Conservation (phyloP, 2,113 vertebrate genomes). For the Gobius niger region DNA sequence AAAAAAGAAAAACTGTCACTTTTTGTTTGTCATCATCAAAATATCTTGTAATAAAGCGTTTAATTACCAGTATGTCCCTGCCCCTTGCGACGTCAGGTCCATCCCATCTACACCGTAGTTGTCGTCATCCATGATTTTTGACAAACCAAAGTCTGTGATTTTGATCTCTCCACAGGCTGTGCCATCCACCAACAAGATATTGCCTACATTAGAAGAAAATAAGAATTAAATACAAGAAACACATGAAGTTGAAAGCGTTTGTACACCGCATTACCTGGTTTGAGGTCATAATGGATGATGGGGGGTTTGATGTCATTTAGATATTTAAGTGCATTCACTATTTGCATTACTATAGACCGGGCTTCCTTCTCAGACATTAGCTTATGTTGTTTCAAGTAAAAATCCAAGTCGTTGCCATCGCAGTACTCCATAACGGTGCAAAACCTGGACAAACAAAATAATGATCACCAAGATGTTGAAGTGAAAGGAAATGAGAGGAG, state of each 20-base stretch:
- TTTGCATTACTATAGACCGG: constrained; percentile 99
- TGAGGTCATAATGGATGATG: constrained; percentile 99
- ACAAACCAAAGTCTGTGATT: constrained; percentile 98
- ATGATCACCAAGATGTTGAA: neutral
- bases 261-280: constrained; percentile 83
- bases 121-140: constrained; percentile 99
- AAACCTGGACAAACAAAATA: constrained; percentile 79
- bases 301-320: constrained; percentile 99
- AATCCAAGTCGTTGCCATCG: constrained; percentile 99
- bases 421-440: constrained; percentile 99
- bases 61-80: constrained; percentile 94
- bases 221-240: neutral
- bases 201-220: constrained; percentile 76
- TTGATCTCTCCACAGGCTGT: constrained; percentile 99
- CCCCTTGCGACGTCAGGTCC: constrained; percentile 98
- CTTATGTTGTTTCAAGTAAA: constrained; percentile 99
- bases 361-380: constrained; percentile 99
- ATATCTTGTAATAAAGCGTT: neutral
- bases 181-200: constrained; percentile 97
- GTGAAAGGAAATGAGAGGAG: neutral
- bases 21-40: neutral
- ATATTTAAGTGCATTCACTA: constrained; percentile 98
- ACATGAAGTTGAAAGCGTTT: neutral
- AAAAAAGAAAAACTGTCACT: neutral
- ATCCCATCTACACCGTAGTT: constrained; percentile 98